A percentile compares a stretch with the other conserved stretches of the same genome.
phyloP scores from a whole-genome alignment of 2,113 vertebrate genomes.

The Platanista minor region DNA sequence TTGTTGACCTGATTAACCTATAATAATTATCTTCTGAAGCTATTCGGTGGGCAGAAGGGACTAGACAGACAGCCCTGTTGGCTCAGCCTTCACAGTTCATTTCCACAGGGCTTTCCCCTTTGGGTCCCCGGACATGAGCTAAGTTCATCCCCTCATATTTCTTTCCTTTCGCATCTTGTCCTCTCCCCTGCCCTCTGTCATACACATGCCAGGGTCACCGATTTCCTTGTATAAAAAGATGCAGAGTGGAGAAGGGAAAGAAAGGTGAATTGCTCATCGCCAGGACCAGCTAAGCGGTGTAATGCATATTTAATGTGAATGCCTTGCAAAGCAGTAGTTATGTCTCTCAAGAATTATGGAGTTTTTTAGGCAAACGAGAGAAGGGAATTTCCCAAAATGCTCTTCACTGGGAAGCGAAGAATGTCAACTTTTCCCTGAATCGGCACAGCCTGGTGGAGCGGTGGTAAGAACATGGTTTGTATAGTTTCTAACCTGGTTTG shows the following conservation, averaged over 20 bases:
- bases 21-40: slow-evolving; percentile 64
- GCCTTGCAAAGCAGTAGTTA: background rate
- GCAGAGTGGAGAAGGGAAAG: slow-evolving; percentile 14
- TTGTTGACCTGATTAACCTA: slow-evolving; percentile 69
- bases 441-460: background rate
- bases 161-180: slow-evolving; percentile 18
- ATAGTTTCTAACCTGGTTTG: background rate
- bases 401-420: background rate
- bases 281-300: slow-evolving; percentile 17
- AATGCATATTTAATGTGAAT: slow-evolving; percentile 51
- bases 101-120: slow-evolving; percentile 46
- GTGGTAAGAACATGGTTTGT: background rate
- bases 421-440: background rate
- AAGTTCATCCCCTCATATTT: slow-evolving; percentile 25
- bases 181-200: slow-evolving; percentile 39
- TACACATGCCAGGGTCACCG: slow-evolving; percentile 27
- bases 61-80: slow-evolving; percentile 42
- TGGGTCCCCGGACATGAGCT: slow-evolving; percentile 50
- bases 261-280: slow-evolving; percentile 34
- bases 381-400: background rate
- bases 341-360: slow-evolving; percentile 21
- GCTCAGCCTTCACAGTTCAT: slow-evolving; percentile 44
- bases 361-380: slow-evolving; percentile 10
- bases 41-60: slow-evolving; percentile 33
- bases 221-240: slow-evolving; percentile 52